Conservation (phyloP, 2,888 invertebrate species). For the Cartodere bifasciata region DNA sequence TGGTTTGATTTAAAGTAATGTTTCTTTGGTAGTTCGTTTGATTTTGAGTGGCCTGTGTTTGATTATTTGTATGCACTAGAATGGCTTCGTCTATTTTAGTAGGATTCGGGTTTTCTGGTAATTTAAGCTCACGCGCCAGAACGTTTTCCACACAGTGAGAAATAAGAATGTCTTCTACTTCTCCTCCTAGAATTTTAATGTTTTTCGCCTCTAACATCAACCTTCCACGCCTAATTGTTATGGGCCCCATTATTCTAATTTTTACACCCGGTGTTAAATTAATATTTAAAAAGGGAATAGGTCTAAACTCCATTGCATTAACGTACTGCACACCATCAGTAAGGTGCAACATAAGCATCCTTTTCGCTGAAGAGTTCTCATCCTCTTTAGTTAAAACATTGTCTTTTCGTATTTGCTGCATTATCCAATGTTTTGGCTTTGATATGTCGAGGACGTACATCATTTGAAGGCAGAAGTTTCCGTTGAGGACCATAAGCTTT, state of each 20-base stretch:
- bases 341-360: conserved; percentile 56
- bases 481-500: conserved; percentile 37
- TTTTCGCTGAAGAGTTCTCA: conserved; percentile 39
- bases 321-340: conserved; percentile 65
- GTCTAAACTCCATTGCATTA: conserved; percentile 57
- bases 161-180: conserved; percentile 49
- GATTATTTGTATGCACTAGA: too few species aligned
- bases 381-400: conserved; percentile 30
- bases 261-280: conserved; percentile 50
- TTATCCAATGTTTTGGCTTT: conserved; percentile 33
- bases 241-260: conserved; percentile 52
- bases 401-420: conserved; percentile 36
- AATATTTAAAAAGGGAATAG: conserved; percentile 43
- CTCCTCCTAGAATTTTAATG: conserved; percentile 56
- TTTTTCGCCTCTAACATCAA: conserved; percentile 49
- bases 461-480: conserved; percentile 49
- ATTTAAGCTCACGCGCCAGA: conserved; percentile 43
- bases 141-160: conserved; percentile 48
- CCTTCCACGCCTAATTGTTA: conserved; percentile 57
- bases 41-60: too few species aligned
- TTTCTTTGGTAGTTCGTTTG: too few species aligned
- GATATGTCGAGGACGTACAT: conserved; percentile 49
- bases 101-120: conserved; percentile 39
- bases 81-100: conserved; percentile 20
- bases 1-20: conserved; percentile 4